Conservation (phyloP, 2,888 invertebrate genomes). For the Dioctria linearis region DNA sequence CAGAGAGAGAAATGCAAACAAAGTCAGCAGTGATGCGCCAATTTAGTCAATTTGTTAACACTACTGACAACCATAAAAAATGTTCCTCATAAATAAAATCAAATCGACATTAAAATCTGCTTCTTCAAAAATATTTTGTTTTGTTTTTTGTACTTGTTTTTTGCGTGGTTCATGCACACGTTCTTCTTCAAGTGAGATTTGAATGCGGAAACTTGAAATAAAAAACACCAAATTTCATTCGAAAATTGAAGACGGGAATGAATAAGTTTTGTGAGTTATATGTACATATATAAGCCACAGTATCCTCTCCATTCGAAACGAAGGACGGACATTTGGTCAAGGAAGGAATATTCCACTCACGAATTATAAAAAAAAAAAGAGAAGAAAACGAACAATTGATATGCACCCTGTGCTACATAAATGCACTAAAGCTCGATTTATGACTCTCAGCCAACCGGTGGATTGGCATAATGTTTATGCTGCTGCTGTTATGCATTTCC, state of each 20-base stretch:
- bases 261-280: conserved; percentile 10
- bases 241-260: conserved; percentile 9
- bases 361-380: neutral
- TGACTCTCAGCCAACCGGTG: neutral
- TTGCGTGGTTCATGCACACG: neutral
- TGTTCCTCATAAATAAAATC: conserved; percentile 15
- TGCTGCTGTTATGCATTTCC: conserved; percentile 22
- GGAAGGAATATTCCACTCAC: neutral
- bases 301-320: neutral
- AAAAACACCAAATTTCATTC: neutral
- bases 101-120: conserved; percentile 22
- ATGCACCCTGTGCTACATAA: conserved; percentile 9
- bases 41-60: conserved; percentile 25
- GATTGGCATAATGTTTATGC: conserved; percentile 29
- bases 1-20: neutral
- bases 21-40: conserved; percentile 27
- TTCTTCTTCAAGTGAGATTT: neutral
- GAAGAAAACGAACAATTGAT: conserved; percentile 2
- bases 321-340: neutral
- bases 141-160: too few species aligned
- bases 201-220: conserved; percentile 25
- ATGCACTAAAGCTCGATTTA: conserved; percentile 23
- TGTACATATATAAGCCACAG: neutral
- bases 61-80: conserved; percentile 20
- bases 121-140: conserved; percentile 12